Percentiles rank a stretch among this genome's conserved stretches.
phyloP scores from a whole-genome alignment of 2,797 vertebrate species.

The Sternotherus odoratus region DNA sequence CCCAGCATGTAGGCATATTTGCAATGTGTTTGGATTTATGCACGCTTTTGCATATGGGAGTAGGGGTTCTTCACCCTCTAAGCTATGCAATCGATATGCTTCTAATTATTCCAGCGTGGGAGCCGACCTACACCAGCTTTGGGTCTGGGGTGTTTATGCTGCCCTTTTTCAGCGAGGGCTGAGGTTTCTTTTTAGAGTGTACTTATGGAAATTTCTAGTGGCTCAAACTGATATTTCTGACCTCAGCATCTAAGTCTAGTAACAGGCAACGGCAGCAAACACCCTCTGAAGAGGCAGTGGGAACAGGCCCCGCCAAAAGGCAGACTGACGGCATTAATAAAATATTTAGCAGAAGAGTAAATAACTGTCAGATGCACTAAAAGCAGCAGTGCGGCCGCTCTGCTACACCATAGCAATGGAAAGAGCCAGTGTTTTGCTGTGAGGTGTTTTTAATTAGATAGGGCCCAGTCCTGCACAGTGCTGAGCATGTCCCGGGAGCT shows the following conservation, averaged over 20 bases:
- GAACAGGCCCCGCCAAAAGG: slow-evolving; percentile 18
- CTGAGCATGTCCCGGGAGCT: not conserved
- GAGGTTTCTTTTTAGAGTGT: not conserved
- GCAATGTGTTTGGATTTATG: slow-evolving; percentile 54
- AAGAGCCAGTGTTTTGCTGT: not conserved
- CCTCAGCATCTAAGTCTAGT: not conserved
- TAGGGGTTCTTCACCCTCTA: slow-evolving; percentile 42
- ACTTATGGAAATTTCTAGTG: not conserved
- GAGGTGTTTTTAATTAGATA: rapidly evolving
- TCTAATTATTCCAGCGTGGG: slow-evolving; percentile 62
- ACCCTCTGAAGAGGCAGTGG: not conserved
- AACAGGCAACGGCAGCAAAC: rapidly evolving
- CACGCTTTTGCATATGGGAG: slow-evolving; percentile 21
- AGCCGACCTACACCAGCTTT: not conserved
- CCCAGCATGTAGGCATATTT: not conserved
- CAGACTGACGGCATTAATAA: not conserved
- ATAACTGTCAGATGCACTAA: not conserved
- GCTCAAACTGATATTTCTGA: not conserved
- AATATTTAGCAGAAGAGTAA: slow-evolving; percentile 29
- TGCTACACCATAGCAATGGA: not conserved
- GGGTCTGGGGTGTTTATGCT: not conserved
- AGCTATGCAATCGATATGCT: not conserved
- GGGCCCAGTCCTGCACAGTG: not conserved
- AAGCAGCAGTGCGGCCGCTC: not conserved
- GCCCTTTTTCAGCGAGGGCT: not conserved